Evolutionary conservation across 2,888 invertebrate species (phyloP), one percentile per base, ranked within the genome.

Genomic region (Ligdia adustata): DNA sequence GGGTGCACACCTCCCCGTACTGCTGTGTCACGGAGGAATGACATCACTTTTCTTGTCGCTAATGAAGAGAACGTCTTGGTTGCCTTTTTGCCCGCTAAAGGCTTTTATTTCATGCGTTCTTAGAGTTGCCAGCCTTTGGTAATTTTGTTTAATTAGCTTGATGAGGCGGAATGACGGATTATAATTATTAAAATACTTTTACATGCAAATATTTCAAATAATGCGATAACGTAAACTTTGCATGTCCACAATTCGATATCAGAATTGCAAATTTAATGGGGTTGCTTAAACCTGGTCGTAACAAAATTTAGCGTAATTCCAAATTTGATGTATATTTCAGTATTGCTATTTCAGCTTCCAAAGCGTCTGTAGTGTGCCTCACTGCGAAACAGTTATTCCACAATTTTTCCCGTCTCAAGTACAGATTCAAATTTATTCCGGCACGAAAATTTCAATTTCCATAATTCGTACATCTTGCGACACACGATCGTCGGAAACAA

Each of bases 21-120:
- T 79, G 83, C 84, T 79, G 80, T 82, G 84, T 82, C 83, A 86
- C 87, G 84, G 77, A 79, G 77, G 79, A 81, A 89, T 87, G 87
- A 89, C 87, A 88, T 86, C 86, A 88, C 87, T 87, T 87, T 86
- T 87, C 88, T 87, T 88, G 86, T 85, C 84, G 82, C 86, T 89
- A 89, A 89, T 89, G 88, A 90, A 90, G 86, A 86, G 82, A 83
- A 79, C 84, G 82, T 84, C 86, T 86, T 70, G 69, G 73, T 75
- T 73, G 75, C 72, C 74, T 82, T 85, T 83, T 79, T 68, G 66
- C 66, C 66, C 58, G 66, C 69, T 55, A 60, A 70, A 73, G 73
- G 64, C 73, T 75, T 73, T 69, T 70, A 63, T 69, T 67, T 65
- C 72, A 73, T 69, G 66, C 68, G 66, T 69, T 75, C 35, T 13